These are phyloP conservation scores for Squalus acanthias DNA, from an alignment of 2,797 vertebrate genomes.

Conservation along the genomic window DNA sequence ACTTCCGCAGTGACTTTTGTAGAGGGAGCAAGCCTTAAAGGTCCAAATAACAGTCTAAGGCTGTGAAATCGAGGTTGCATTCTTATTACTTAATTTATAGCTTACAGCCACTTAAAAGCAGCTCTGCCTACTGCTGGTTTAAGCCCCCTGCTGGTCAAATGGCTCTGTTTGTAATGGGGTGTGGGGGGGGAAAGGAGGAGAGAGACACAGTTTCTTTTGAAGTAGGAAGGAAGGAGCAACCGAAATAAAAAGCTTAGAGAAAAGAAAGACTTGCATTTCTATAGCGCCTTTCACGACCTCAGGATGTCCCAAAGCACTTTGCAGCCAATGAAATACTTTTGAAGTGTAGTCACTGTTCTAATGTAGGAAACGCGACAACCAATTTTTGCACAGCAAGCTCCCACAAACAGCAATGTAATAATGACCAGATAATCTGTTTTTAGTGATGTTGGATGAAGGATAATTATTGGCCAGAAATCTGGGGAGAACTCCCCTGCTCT, in stretches of 20 bases:
- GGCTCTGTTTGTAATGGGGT: not conserved
- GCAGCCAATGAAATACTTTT: not conserved
- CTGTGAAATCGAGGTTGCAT: not conserved
- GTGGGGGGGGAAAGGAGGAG: not conserved
- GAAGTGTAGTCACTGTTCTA: not conserved
- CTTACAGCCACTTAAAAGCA: not conserved
- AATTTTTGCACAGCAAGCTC: not conserved
- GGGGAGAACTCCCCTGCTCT: not conserved
- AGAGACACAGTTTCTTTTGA: not conserved
- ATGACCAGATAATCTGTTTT: not conserved
- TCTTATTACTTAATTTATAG: not conserved
- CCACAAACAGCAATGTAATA: not conserved
- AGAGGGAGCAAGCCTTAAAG: not conserved
- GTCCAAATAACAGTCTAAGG: not conserved
- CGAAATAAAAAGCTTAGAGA: not conserved
- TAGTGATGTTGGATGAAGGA: not conserved
- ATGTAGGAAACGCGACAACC: not conserved
- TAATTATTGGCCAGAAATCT: not conserved
- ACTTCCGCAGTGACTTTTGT: not conserved
- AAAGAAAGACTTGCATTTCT: not conserved
- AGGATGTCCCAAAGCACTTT: not conserved
- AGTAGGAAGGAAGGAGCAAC: not conserved
- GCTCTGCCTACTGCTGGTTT: not conserved
- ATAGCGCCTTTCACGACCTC: not conserved
- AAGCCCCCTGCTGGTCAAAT: not conserved